These are phyloP conservation scores for Paratilapia polleni DNA, from an alignment of 2,113 vertebrate genomes.

Conservation along the genomic window DNA sequence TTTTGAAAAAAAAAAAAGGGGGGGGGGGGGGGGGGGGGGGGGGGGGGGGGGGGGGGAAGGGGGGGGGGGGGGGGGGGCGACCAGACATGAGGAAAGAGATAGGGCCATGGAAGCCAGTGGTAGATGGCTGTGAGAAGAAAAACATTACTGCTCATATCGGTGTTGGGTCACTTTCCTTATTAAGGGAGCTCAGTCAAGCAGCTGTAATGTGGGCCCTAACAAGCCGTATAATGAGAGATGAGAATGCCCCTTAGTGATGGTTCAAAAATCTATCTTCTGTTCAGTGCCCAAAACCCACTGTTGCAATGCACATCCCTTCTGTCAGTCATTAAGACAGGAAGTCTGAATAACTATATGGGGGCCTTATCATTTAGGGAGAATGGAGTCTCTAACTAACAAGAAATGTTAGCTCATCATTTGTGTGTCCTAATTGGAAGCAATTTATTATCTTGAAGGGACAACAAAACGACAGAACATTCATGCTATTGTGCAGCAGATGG, in stretches of 20 bases:
- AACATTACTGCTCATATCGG: conserved; percentile 55
- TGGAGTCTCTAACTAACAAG: conserved; percentile 14
- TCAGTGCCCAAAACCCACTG: conserved; percentile 36
- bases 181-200: conserved; percentile 70
- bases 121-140: conserved; percentile 50
- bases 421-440: conserved; percentile 57
- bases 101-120: conserved; percentile 36
- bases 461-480: conserved; percentile 11
- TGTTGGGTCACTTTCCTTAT: conserved; percentile 75
- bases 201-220: conserved; percentile 61
- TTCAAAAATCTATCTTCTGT: conserved; percentile 63
- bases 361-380: conserved; percentile 24
- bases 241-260: conserved; percentile 64
- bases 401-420: conserved; percentile 38
- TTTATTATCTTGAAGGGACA: conserved; percentile 42
- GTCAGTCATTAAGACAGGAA: conserved; percentile 9
- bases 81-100: conserved; percentile 53
- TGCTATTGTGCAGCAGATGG: conserved; percentile 68
- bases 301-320: conserved; percentile 32
- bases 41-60: too few relatives aligned
- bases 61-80: too few relatives aligned
- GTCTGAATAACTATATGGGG: conserved; percentile 41
- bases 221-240: conserved; percentile 72
- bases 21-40: too few relatives aligned
- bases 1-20: too few relatives aligned